These are phyloP conservation scores for Arion vulgaris DNA, from an alignment of 1,140 invertebrate genomes.

Conservation along the genomic window DNA sequence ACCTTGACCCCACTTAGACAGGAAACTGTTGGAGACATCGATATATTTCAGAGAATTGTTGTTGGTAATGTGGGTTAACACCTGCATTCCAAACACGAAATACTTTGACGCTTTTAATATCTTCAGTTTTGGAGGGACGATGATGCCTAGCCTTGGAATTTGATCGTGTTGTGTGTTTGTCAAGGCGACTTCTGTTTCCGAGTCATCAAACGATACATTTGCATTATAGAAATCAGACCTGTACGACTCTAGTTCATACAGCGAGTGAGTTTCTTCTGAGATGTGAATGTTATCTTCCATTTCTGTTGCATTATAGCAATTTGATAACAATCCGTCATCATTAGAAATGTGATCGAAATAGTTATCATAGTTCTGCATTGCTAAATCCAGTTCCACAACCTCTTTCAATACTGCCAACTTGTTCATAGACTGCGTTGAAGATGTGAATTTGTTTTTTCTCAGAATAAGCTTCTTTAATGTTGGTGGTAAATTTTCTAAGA, in stretches of 20 bases:
- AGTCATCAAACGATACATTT: too few species aligned
- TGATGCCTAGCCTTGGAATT: too few species aligned
- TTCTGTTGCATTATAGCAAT: too few species aligned
- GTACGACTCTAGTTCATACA: too few species aligned
- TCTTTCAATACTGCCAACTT: neutral
- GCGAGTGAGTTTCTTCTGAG: too few species aligned
- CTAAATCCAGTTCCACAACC: neutral
- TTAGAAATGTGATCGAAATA: too few species aligned
- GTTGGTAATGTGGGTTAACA: neutral
- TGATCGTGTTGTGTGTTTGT: too few species aligned
- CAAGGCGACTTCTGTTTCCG: too few species aligned
- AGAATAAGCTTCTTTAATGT: neutral
- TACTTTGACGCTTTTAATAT: neutral
- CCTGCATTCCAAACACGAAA: neutral
- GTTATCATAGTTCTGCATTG: neutral
- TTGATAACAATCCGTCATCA: too few species aligned
- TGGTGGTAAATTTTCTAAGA: neutral
- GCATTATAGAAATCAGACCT: too few species aligned
- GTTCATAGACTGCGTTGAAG: neutral
- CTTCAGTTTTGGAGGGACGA: neutral
- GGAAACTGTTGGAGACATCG: neutral
- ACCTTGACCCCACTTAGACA: neutral
- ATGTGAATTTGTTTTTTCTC: neutral
- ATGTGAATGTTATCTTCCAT: too few species aligned
- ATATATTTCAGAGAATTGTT: neutral